Percentiles rank a stretch among this genome's conserved stretches.
Evolutionary conservation across 2,797 vertebrate species (phyloP).

Genomic region (Notamacropus eugenii): DNA sequence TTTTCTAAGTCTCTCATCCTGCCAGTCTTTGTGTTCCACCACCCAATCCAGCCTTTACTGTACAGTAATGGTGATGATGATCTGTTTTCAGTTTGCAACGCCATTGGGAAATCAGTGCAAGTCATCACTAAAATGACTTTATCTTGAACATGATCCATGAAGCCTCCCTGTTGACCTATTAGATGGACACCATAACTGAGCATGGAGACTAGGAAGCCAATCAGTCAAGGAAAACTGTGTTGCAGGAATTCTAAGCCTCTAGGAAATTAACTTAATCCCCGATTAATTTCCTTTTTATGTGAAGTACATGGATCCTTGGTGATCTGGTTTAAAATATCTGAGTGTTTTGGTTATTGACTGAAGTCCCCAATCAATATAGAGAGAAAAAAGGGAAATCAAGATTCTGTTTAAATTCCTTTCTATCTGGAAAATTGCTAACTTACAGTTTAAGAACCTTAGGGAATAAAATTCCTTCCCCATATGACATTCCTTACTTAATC

Average conservation of each 20-base stretch:
- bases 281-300: not conserved
- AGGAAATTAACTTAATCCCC: not conserved
- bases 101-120: conserved; percentile 17
- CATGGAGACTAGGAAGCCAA: not conserved
- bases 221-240: not conserved
- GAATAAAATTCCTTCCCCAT: not conserved
- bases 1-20: not conserved
- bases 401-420: not conserved
- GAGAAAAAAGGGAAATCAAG: not conserved
- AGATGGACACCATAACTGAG: not conserved
- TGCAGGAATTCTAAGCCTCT: not conserved
- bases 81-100: not conserved
- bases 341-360: not conserved
- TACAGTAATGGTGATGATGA: not conserved
- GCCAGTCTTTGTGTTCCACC: not conserved
- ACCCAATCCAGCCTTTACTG: not conserved
- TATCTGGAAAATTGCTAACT: not conserved
- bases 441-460: not conserved
- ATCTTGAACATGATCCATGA: not conserved
- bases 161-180: not conserved
- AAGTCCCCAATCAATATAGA: not conserved
- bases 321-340: not conserved
- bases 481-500: not conserved
- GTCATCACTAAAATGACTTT: conserved; percentile 3
- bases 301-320: not conserved